phyloP scores from a whole-genome alignment of 2,113 vertebrate species.

The Etia nguti region DNA sequence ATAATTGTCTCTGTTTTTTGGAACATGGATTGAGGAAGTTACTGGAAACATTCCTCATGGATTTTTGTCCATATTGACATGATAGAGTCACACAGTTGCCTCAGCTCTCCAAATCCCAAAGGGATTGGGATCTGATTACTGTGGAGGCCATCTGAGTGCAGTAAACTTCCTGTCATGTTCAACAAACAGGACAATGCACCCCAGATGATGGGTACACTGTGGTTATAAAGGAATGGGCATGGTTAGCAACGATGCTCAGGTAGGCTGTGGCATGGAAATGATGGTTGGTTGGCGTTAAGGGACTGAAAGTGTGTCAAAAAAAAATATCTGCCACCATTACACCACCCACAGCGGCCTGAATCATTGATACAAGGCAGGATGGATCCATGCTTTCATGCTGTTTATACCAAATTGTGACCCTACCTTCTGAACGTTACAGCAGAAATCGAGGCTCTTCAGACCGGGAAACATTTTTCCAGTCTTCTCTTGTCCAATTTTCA shows the following conservation, averaged over 20 bases:
- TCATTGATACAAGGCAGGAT: not conserved
- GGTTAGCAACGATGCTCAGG: not conserved
- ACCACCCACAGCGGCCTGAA: not conserved
- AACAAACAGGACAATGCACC: not conserved
- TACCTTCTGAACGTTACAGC: not conserved
- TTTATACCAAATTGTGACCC: not conserved
- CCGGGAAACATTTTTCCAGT: not conserved
- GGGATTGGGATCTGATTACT: not conserved
- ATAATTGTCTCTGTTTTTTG: not conserved
- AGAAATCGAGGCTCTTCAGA: not conserved
- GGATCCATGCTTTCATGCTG: not conserved
- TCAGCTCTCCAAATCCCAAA: not conserved
- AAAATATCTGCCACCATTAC: not conserved
- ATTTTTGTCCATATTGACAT: not conserved
- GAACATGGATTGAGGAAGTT: not conserved
- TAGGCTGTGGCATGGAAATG: not conserved
- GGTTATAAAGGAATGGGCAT: not conserved
- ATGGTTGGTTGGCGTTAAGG: not conserved
- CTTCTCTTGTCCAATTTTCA: not conserved
- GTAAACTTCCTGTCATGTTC: not conserved
- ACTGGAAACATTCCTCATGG: not conserved
- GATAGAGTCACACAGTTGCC: not conserved
- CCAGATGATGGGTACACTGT: not conserved
- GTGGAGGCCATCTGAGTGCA: not conserved
- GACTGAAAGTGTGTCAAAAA: not conserved